phyloP scores from a whole-genome alignment of 2,113 vertebrate species.

The Donacobius atricapilla region DNA sequence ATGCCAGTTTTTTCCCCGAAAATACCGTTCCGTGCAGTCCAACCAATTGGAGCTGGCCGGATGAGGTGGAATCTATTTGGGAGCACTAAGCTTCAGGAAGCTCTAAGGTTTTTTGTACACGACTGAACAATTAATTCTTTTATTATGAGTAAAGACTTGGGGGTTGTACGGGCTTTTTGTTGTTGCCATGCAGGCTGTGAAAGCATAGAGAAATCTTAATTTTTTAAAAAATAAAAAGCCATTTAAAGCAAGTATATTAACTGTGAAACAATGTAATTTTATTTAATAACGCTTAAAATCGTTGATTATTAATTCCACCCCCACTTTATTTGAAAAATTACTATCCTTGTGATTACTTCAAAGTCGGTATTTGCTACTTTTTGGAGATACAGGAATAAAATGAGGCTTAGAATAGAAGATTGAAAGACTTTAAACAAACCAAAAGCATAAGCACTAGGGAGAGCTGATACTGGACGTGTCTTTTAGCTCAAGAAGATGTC shows the following conservation, averaged over 20 bases:
- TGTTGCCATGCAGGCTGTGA: background rate
- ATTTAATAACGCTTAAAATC: background rate
- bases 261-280: background rate
- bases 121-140: background rate
- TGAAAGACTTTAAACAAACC: background rate
- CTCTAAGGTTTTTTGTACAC: background rate
- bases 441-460: background rate
- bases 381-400: background rate
- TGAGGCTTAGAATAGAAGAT: background rate
- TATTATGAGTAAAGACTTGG: rapidly evolving
- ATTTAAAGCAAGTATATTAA: background rate
- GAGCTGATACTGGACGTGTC: background rate
- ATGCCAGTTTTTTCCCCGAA: rapidly evolving
- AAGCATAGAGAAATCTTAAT: background rate
- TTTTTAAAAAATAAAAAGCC: background rate
- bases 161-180: background rate
- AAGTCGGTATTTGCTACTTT: background rate
- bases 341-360: background rate
- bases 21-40: rapidly evolving
- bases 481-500: background rate
- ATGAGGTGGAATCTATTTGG: background rate
- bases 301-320: background rate
- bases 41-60: rapidly evolving
- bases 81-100: background rate
- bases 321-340: background rate